phyloP scores from a whole-genome alignment of 2,797 vertebrate genomes.

The Rousettus madagascariensis region DNA sequence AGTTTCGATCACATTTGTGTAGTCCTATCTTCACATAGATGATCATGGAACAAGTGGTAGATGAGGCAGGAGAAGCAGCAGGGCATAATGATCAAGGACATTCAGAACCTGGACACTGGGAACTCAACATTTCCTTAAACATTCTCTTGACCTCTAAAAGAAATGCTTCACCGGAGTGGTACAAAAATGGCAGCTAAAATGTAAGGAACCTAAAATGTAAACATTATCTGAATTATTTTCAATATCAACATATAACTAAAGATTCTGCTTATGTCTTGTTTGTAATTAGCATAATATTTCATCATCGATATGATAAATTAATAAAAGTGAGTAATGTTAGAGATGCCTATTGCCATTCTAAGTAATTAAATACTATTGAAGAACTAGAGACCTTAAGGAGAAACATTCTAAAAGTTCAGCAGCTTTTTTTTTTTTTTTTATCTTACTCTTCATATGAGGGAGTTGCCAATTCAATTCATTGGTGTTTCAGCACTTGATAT shows the following conservation, averaged over 20 bases:
- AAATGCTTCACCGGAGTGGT: not conserved
- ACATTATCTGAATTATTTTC: constrained; percentile 28
- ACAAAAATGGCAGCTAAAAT: not conserved
- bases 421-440: not conserved
- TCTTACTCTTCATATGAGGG: not conserved
- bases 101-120: not conserved
- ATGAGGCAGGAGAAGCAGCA: not conserved
- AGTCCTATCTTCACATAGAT: not conserved
- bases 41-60: not conserved
- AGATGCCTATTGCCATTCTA: not conserved
- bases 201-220: not conserved
- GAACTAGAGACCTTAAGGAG: not conserved
- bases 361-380: not conserved
- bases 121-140: not conserved
- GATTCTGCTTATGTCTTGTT: not conserved
- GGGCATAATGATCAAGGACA: not conserved
- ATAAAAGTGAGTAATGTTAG: not conserved
- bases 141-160: not conserved
- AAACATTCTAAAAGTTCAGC: not conserved
- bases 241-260: not conserved
- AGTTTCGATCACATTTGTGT: not conserved
- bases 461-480: constrained; percentile 25
- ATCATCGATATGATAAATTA: constrained; percentile 1
- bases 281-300: not conserved
- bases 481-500: constrained; percentile 16